Percentiles rank a stretch among this genome's conserved stretches.
phyloP scores from a whole-genome alignment of 2,113 vertebrate species.

The Cyanocitta stelleri region DNA sequence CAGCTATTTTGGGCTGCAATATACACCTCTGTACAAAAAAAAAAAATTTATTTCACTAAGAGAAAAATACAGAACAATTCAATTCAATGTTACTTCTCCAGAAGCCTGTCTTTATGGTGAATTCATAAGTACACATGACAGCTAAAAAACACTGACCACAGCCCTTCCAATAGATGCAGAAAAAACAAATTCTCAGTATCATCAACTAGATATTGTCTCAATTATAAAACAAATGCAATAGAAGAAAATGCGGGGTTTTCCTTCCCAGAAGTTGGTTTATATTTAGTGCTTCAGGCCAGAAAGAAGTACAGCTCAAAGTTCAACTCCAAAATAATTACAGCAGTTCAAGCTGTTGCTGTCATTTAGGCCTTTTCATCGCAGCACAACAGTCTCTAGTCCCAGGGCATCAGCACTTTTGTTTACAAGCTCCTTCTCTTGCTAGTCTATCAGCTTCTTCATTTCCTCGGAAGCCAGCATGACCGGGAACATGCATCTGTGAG shows the following conservation, averaged over 20 bases:
- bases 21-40: background rate
- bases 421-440: conserved; percentile 85
- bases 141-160: background rate
- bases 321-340: background rate
- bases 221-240: background rate
- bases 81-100: background rate
- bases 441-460: conserved; percentile 93
- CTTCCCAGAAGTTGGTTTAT: background rate
- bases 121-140: background rate
- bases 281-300: background rate
- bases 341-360: background rate
- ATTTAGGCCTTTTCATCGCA: background rate
- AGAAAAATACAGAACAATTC: background rate
- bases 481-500: conserved; percentile 87
- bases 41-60: background rate
- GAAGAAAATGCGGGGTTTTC: background rate
- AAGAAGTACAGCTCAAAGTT: background rate
- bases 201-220: background rate
- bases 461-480: conserved; percentile 87
- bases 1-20: background rate
- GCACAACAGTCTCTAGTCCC: background rate
- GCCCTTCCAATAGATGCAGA: background rate
- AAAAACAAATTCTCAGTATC: background rate
- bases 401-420: background rate
- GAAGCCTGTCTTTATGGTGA: background rate